These are phyloP conservation scores for Parazoanthus darwini DNA, from an alignment of 92 coral and sea anemone species.

Conservation along the genomic window DNA sequence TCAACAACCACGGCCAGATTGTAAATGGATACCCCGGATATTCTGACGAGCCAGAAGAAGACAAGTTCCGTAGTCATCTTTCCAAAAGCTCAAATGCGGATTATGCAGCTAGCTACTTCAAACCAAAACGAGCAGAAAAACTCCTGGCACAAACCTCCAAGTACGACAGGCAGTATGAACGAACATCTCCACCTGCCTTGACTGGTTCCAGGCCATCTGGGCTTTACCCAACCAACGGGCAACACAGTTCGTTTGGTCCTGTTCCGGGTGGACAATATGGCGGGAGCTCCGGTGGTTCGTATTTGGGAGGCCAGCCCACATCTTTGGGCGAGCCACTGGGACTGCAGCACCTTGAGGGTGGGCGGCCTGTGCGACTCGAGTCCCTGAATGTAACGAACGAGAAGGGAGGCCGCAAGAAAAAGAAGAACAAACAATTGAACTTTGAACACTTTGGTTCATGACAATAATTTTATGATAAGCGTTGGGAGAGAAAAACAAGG, in stretches of 20 bases:
- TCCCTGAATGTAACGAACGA: constrained; percentile 77
- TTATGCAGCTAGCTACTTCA: constrained; percentile 82
- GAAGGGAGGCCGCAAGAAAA: constrained; percentile 79
- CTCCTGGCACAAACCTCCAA: constrained; percentile 75
- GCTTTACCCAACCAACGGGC: constrained; percentile 35
- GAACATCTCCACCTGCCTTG: constrained; percentile 60
- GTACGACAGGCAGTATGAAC: constrained; percentile 61
- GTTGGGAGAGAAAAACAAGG: not conserved
- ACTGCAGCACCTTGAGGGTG: constrained; percentile 41
- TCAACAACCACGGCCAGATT: constrained; percentile 72
- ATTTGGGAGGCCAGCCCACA: constrained; percentile 13
- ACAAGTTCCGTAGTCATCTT: constrained; percentile 82
- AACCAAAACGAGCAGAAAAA: constrained; percentile 90
- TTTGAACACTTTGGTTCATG: constrained; percentile 43
- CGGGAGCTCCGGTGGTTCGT: constrained; percentile 19
- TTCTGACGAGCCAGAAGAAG: constrained; percentile 78
- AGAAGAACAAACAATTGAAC: constrained; percentile 63
- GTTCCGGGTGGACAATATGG: constrained; percentile 23
- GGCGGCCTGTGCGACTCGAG: constrained; percentile 86
- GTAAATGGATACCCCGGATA: constrained; percentile 70
- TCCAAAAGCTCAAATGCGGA: constrained; percentile 70
- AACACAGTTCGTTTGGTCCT: constrained; percentile 10
- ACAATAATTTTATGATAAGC: not conserved
- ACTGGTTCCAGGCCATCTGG: constrained; percentile 45
- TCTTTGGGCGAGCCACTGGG: constrained; percentile 26